Evolutionary conservation across 2,113 vertebrate species (phyloP).

Genomic region (Numida meleagris): DNA sequence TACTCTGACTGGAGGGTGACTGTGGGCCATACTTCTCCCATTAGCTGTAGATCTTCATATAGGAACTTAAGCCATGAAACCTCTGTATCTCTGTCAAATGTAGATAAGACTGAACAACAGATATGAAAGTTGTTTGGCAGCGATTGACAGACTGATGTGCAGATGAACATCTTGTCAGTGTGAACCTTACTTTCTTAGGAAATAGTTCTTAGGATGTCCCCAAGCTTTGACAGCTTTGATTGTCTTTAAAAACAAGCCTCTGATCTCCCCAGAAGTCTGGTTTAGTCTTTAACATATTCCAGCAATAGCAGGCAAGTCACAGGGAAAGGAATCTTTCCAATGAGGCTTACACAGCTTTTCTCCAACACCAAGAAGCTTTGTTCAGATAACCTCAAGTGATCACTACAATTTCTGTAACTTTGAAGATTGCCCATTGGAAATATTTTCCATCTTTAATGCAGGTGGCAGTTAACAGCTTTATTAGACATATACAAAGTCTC

Average conservation of each 20-base stretch:
- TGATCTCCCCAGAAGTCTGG: neutral
- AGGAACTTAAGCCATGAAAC: neutral
- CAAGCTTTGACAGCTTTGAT: neutral
- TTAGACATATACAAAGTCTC: neutral
- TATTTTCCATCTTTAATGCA: neutral
- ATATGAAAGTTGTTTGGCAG: neutral
- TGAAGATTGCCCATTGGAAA: neutral
- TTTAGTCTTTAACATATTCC: neutral
- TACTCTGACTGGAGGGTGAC: neutral
- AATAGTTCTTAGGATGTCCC: neutral
- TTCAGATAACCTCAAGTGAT: neutral
- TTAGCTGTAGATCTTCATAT: neutral
- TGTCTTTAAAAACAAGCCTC: neutral
- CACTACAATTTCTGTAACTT: neutral
- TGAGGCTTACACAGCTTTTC: neutral
- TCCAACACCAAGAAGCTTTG: neutral
- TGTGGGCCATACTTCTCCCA: fast-evolving
- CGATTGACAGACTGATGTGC: neutral
- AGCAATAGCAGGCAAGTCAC: neutral
- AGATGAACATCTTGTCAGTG: neutral
- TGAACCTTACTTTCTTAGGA: neutral
- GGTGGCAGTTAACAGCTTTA: neutral
- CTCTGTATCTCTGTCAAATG: neutral
- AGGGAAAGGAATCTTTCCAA: neutral
- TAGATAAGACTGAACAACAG: neutral